Base-by-base conservation (phyloP, 2,797 vertebrate species). In the Squalus acanthias region DNA sequence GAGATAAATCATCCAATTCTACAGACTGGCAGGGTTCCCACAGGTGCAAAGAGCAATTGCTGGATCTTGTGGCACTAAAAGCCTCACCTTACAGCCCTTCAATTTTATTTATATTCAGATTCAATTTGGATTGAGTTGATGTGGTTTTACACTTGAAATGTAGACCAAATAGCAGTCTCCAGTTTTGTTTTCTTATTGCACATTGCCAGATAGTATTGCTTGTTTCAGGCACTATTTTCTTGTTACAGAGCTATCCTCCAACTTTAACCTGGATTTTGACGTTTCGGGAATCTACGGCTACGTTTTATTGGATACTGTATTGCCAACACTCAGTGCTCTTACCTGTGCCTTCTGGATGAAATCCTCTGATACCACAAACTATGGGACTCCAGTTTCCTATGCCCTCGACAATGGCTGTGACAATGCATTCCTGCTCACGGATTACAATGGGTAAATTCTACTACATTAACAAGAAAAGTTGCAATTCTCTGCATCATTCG, bases 291-390 rank as follows among this genome's bases (percentile, higher is more conserved):
- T 99, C 98, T 99, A 99, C 82, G 98, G 98, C 88, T 99, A 99
- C 0, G 98, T 99, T 96, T 98, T 99, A 97, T 98, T 99, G 97
- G 99, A 99, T 33, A 98, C 98, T 3, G 96, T 98, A 93, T 98
- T 99, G 97, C 99, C 99, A 0, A 97, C 98, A 0, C 98, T 99
- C 96, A 98, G 97, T 70, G 99, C 99, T 96, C 98, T 99, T 97
- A 99, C 98, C 26, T 99, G 99, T 96, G 97, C 99, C 0, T 99
- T 99, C 97, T 99, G 99, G 99, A 99, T 99, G 99, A 99, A 97
- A 97, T 99, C 99, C 1, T 98, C 98, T 3, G 99, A 99, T 97
- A 97, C 97, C 6, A 98, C 97, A 57, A 99, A 99, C 96, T 99
- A 99, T 4, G 99, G 99, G 96, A 99, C 99, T 1, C 99, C 99